phyloP scores from a whole-genome alignment of 1,140 invertebrate genomes.

The Drosophila kikkawai region DNA sequence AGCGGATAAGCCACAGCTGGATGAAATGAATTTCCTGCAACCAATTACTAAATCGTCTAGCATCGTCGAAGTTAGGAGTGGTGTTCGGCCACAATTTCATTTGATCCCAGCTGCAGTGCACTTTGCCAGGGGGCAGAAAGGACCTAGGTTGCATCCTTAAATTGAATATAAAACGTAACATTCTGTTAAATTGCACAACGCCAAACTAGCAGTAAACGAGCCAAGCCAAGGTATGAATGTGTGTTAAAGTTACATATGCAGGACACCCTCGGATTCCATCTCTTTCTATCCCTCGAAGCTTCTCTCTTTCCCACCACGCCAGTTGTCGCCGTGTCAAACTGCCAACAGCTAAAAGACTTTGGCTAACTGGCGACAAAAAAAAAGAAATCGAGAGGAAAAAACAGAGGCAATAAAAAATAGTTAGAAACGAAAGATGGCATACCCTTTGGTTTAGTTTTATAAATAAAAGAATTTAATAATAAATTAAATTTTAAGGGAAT shows the following conservation, averaged over 20 bases:
- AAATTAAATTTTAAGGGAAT: too few relatives aligned
- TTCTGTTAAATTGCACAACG: conserved; percentile 42
- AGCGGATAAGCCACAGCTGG: conserved; percentile 7
- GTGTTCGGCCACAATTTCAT: conserved; percentile 12
- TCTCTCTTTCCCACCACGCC: background rate
- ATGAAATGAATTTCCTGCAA: conserved; percentile 20
- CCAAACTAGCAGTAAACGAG: conserved; percentile 16
- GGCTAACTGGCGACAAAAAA: conserved; percentile 34
- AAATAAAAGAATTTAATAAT: background rate
- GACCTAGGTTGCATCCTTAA: conserved; percentile 5
- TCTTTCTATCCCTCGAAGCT: background rate
- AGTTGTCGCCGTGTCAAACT: conserved; percentile 56
- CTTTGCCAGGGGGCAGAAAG: background rate
- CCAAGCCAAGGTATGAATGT: conserved; percentile 27
- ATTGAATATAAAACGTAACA: conserved; percentile 45
- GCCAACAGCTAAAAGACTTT: conserved; percentile 61
- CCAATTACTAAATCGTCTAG: conserved; percentile 9
- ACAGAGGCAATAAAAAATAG: background rate
- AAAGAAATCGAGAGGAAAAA: conserved; percentile 14
- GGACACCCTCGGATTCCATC: background rate
- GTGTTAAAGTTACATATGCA: conserved; percentile 48
- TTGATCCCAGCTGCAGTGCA: background rate
- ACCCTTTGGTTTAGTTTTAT: background rate
- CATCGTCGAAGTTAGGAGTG: background rate
- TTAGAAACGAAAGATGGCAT: background rate